Percentiles rank a stretch among this genome's conserved stretches.
These are phyloP conservation scores for Gambusia holbrooki DNA, from an alignment of 2,113 vertebrate genomes.

Conservation along the genomic window DNA sequence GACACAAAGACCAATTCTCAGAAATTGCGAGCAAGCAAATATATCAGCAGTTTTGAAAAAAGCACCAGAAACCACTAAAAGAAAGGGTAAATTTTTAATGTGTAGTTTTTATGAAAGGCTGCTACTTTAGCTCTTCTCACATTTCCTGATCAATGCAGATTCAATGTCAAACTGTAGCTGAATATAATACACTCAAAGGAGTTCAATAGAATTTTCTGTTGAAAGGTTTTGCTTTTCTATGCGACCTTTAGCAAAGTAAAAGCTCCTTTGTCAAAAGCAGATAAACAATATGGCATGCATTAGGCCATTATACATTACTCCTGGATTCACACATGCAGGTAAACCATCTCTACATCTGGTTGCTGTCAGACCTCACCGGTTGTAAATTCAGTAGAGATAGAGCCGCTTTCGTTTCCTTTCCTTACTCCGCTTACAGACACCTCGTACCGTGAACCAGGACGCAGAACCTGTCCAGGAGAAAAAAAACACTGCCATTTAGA, in stretches of 20 bases:
- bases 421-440: constrained; percentile 87
- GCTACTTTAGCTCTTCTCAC: not conserved
- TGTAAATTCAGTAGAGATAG: constrained; percentile 85
- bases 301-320: constrained; percentile 40
- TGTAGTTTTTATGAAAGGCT: not conserved
- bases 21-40: constrained; percentile 54
- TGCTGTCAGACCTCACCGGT: constrained; percentile 86
- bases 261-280: constrained; percentile 8
- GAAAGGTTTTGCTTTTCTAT: constrained; percentile 7
- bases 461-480: constrained; percentile 82
- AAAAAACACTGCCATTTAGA: constrained; percentile 17
- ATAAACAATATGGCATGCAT: constrained; percentile 30
- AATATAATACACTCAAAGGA: constrained; percentile 9
- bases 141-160: not conserved
- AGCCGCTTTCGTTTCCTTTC: constrained; percentile 86
- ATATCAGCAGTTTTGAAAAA: constrained; percentile 30
- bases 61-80: constrained; percentile 17
- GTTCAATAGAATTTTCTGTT: not conserved
- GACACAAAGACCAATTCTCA: constrained; percentile 75
- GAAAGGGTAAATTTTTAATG: not conserved
- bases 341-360: constrained; percentile 57
- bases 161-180: not conserved
- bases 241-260: constrained; percentile 20
- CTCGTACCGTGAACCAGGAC: constrained; percentile 88
- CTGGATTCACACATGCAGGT: constrained; percentile 27